Base-by-base conservation (phyloP, 2,797 vertebrate genomes). In the Tolypeutes matacus region DNA sequence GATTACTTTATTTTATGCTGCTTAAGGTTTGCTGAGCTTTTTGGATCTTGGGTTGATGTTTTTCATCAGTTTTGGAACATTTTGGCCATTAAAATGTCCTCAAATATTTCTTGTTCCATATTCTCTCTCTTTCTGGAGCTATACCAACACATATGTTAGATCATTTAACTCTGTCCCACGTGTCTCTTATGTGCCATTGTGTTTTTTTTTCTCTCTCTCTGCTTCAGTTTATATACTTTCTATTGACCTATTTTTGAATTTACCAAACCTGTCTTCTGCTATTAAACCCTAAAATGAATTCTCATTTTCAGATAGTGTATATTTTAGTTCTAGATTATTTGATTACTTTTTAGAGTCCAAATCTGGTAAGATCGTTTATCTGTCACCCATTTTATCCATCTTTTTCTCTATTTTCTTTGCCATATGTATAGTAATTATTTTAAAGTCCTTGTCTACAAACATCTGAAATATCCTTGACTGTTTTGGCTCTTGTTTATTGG, bases 41-140 rank as follows among this genome's bases (percentile, higher is more conserved):
- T 70, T 49, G 25, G 49, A 70, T 93, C 15, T 85, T 92, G 20
- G 58, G n/a, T 53, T 94, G 62, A 75, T 86, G 10, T 89, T 95
- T 96, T 96, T 78, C 6, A n/a, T 58, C 29, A 49, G 69, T 77
- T 81, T 92, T 39, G 18, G 42, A 81, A 34, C 84, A 60, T 76
- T 93, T 85, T 89, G 78, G 49, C 42, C 14, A 58, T 56, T 72
- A 36, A 18, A 56, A 56, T 53, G 27, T 80, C 31, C 77, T 91
- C 25, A 89, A 0, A 72, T 89, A n/a, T 49, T 82, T 95, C 13
- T 72, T 91, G 56, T n/a, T 70, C 34, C 27, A 1, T 70, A 51
- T 82, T 81, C 27, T 86, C 12, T 56, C 39, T 64, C 17, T 89
- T 69, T 69, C 56, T 75, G 70, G 34, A 49, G 2, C 56, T 58